Percentiles rank a stretch among this genome's conserved stretches.
These are phyloP conservation scores for Tangara arthus DNA, from an alignment of 2,797 vertebrate species.

Conservation along the genomic window DNA sequence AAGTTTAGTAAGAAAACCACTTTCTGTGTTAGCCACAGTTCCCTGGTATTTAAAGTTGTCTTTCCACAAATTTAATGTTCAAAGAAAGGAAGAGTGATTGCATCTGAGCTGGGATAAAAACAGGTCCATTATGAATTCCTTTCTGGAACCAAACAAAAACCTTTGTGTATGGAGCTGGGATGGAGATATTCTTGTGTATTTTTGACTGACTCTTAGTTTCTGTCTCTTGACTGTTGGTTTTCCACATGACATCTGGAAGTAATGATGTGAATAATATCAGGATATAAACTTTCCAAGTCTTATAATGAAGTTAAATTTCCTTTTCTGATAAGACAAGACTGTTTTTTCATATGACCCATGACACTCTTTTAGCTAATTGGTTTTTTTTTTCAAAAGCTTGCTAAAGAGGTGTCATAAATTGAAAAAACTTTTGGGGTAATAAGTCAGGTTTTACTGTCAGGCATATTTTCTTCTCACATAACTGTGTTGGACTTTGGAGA, in stretches of 20 bases:
- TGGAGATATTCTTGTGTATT: not conserved
- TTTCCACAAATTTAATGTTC: constrained; percentile 23
- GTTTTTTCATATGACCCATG: not conserved
- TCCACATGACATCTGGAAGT: constrained; percentile 21
- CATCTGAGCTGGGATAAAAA: not conserved
- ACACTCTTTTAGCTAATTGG: not conserved
- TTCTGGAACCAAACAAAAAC: not conserved
- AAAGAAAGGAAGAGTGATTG: not conserved
- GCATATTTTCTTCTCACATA: not conserved
- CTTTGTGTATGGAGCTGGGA: not conserved
- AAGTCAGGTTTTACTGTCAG: not conserved
- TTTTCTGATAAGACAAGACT: not conserved
- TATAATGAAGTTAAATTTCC: not conserved
- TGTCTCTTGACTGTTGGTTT: constrained; percentile 1
- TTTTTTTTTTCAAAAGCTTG: not conserved
- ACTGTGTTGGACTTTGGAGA: not conserved
- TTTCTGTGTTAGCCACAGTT: not conserved
- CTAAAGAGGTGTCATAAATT: not conserved
- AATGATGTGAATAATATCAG: constrained; percentile 31
- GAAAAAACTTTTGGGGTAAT: not conserved
- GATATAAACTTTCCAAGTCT: constrained; percentile 20
- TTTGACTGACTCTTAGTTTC: not conserved
- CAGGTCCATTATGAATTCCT: not conserved
- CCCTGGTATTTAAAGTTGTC: not conserved
- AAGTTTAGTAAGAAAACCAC: constrained; percentile 10